Conservation (phyloP, 2,888 invertebrate species). For the Macaria liturata region DNA sequence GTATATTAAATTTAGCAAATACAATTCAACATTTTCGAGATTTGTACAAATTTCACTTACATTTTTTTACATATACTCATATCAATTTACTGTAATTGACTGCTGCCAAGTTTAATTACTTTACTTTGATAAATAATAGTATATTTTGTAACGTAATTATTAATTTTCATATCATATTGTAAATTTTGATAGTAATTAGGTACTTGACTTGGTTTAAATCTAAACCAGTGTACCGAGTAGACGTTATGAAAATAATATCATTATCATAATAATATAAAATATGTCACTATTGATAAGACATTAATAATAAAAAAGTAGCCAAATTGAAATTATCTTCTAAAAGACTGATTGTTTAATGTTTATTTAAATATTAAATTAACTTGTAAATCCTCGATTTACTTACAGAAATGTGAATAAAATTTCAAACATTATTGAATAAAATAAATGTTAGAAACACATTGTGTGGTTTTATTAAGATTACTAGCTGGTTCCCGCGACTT, state of each 20-base stretch:
- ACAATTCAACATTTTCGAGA: no score
- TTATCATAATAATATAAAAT: slow-evolving; percentile 1
- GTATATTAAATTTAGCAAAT: no score
- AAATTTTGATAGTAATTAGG: background rate
- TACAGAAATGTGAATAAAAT: slow-evolving; percentile 59
- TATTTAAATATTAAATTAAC: slow-evolving; percentile 58
- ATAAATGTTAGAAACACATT: slow-evolving; percentile 61
- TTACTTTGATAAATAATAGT: background rate
- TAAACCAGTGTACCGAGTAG: no score
- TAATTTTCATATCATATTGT: slow-evolving; percentile 23
- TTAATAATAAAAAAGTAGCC: slow-evolving; percentile 35
- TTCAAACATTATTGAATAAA: slow-evolving; percentile 56
- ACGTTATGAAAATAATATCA: no score
- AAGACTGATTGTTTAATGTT: slow-evolving; percentile 80
- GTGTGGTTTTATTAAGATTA: background rate
- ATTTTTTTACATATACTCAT: no score
- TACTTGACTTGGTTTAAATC: no score
- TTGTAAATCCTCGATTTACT: slow-evolving; percentile 54
- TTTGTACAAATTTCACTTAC: no score
- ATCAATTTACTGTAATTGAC: no score
- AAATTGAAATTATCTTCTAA: slow-evolving; percentile 69
- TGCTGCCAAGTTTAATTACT: no score
- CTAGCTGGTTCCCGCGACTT: no score
- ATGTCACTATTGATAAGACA: slow-evolving; percentile 7
- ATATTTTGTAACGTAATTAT: slow-evolving; percentile 10